Conservation (phyloP, 64 coral and sea anemone species). For the Stichodactyla mertensii region DNA sequence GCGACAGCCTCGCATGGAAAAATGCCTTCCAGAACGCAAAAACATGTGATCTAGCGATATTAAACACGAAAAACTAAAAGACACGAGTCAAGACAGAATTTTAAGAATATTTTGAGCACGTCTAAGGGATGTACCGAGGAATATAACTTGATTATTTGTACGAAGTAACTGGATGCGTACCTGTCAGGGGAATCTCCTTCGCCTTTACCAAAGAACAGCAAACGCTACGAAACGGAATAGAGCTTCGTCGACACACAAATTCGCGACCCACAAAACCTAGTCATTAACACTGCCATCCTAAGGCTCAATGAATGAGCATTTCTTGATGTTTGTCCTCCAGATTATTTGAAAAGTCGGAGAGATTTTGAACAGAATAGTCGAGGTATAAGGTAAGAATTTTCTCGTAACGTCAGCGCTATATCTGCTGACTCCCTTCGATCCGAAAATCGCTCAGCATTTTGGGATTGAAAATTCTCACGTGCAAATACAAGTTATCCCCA, state of each 20-base stretch:
- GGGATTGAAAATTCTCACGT: not conserved
- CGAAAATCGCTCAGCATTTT: not conserved
- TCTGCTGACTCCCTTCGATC: not conserved
- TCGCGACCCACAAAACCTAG: not conserved
- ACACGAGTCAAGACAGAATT: not conserved
- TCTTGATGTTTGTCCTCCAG: not conserved
- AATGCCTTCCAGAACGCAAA: not conserved
- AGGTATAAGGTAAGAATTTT: not conserved
- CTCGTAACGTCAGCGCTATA: not conserved
- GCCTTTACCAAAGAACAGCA: not conserved
- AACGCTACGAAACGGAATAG: too few species aligned
- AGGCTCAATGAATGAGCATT: not conserved
- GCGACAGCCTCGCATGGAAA: not conserved
- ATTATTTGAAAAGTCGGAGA: not conserved
- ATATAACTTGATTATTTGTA: not conserved
- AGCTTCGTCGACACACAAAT: not conserved
- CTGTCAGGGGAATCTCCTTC: constrained; percentile 27
- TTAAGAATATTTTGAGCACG: not conserved
- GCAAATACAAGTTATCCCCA: constrained; percentile 21
- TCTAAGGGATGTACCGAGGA: not conserved
- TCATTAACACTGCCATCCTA: not conserved
- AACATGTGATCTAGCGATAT: not conserved
- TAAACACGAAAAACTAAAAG: not conserved
- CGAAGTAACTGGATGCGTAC: not conserved
- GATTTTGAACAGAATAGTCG: not conserved